Evolutionary conservation across 2,888 invertebrate genomes (phyloP).

Genomic region (Galeopsomyia nigrocyanea): DNA sequence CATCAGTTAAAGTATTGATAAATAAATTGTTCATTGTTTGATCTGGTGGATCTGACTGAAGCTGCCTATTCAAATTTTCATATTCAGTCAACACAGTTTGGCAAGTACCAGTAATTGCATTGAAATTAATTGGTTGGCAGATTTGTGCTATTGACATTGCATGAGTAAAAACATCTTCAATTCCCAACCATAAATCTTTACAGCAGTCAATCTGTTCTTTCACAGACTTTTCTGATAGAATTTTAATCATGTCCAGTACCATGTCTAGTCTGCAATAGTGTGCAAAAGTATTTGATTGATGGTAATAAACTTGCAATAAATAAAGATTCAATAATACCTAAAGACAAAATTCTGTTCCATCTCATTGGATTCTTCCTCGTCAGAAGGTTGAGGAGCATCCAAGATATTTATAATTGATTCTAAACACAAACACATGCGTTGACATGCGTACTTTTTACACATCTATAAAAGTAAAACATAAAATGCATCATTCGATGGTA

Average conservation of each 20-base stretch:
- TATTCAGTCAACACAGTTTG: slow-evolving; percentile 66
- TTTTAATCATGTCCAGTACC: slow-evolving; percentile 61
- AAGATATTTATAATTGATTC: slow-evolving; percentile 60
- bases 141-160: slow-evolving; percentile 69
- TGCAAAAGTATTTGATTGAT: neutral
- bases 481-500: slow-evolving; percentile 13
- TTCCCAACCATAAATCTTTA: slow-evolving; percentile 59
- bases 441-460: slow-evolving; percentile 63
- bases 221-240: slow-evolving; percentile 56
- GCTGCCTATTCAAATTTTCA: slow-evolving; percentile 63
- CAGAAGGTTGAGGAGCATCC: slow-evolving; percentile 57
- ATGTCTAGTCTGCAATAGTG: slow-evolving; percentile 62
- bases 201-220: slow-evolving; percentile 57
- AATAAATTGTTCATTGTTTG: slow-evolving; percentile 72
- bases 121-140: slow-evolving; percentile 64
- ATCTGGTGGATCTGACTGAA: slow-evolving; percentile 65
- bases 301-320: too few relatives aligned
- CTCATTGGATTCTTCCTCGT: slow-evolving; percentile 58
- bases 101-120: slow-evolving; percentile 66
- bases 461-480: slow-evolving; percentile 52
- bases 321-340: slow-evolving; percentile 51
- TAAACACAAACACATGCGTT: slow-evolving; percentile 63
- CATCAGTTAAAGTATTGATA: slow-evolving; percentile 74
- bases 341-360: slow-evolving; percentile 64
- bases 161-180: slow-evolving; percentile 67